Percentiles rank a stretch among this genome's conserved stretches.
Evolutionary conservation across 2,113 vertebrate species (phyloP).

Genomic region (Merops nubicus): DNA sequence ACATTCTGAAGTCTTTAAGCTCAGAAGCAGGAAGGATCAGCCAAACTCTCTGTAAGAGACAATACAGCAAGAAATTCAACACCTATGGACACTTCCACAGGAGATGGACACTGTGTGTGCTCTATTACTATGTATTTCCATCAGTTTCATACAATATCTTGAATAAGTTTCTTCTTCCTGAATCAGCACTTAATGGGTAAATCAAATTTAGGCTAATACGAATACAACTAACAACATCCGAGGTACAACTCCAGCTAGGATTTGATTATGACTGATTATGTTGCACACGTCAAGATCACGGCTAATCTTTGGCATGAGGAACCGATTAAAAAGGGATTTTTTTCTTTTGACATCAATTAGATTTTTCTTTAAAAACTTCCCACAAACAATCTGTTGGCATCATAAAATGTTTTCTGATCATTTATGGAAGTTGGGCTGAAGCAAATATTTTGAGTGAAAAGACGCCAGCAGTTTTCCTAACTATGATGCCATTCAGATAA

Average conservation of each 20-base stretch:
- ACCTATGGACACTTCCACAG: background rate
- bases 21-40: background rate
- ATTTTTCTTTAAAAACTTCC: slow-evolving; percentile 38
- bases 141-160: background rate
- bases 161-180: background rate
- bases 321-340: slow-evolving; percentile 66
- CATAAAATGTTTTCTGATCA: slow-evolving; percentile 1
- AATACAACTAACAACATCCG: slow-evolving; percentile 26
- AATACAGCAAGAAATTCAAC: background rate
- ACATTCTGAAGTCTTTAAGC: background rate
- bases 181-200: slow-evolving; percentile 7
- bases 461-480: background rate
- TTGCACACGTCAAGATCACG: slow-evolving; percentile 57
- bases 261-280: slow-evolving; percentile 55
- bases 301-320: slow-evolving; percentile 76
- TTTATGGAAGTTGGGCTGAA: background rate
- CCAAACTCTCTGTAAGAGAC: background rate
- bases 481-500: background rate
- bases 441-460: background rate
- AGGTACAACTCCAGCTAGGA: slow-evolving; percentile 5
- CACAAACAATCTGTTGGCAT: slow-evolving; percentile 28
- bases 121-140: background rate
- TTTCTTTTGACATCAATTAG: slow-evolving; percentile 23
- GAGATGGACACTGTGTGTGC: background rate
- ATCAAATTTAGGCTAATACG: background rate